phyloP scores from a whole-genome alignment of 2,113 vertebrate genomes.

The Tapirus terrestris region DNA sequence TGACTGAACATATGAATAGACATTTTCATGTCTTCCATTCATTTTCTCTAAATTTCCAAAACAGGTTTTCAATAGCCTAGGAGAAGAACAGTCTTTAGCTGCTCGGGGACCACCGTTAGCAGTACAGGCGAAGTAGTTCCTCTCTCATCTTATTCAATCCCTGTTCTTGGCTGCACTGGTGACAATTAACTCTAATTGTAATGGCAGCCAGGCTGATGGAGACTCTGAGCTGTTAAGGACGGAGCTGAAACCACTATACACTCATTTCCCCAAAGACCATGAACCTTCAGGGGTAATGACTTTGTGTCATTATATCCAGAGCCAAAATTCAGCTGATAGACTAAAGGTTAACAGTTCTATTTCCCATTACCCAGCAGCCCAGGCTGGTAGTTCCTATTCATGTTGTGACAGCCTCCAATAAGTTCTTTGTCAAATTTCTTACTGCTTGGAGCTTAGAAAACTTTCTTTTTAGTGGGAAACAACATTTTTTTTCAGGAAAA shows the following conservation, averaged over 20 bases:
- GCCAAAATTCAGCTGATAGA: slow-evolving; percentile 67
- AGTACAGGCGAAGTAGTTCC: background rate
- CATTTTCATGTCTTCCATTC: slow-evolving; percentile 6
- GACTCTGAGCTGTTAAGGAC: slow-evolving; percentile 26
- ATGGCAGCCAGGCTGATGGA: slow-evolving; percentile 63
- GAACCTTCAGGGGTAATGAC: slow-evolving; percentile 67
- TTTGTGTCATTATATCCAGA: slow-evolving; percentile 73
- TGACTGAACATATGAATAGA: slow-evolving; percentile 16
- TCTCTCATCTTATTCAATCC: slow-evolving; percentile 52
- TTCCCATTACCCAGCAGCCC: slow-evolving; percentile 60
- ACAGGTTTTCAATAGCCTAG: background rate
- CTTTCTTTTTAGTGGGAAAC: slow-evolving; percentile 23
- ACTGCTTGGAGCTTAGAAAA: slow-evolving; percentile 33
- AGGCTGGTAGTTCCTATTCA: slow-evolving; percentile 28
- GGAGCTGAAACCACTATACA: slow-evolving; percentile 40
- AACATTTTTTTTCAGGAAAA: background rate
- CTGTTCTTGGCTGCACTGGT: background rate
- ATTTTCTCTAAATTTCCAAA: slow-evolving; percentile 56
- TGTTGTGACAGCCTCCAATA: background rate
- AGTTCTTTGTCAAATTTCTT: slow-evolving; percentile 50
- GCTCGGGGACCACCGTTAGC: slow-evolving; percentile 17
- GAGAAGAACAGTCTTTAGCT: slow-evolving; percentile 27
- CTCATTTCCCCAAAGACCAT: slow-evolving; percentile 70
- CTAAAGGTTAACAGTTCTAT: slow-evolving; percentile 66
- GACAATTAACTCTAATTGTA: slow-evolving; percentile 74